Base-by-base conservation (phyloP, 1,140 invertebrate species). In the Neodiprion pinetum region DNA sequence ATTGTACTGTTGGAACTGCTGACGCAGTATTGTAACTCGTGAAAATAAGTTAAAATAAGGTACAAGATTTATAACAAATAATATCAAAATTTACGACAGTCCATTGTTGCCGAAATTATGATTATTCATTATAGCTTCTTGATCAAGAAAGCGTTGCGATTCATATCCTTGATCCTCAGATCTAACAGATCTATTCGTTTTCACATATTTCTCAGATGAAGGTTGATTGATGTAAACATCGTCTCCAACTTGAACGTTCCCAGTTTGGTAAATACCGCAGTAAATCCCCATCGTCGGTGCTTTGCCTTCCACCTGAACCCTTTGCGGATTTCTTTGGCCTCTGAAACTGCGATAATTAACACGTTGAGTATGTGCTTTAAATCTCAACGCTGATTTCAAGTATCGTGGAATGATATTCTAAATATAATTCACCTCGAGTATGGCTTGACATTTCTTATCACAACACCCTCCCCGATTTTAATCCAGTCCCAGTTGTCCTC, bases 401-500 rank as follows among this genome's bases (percentile, higher is more conserved):
- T 53, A 67, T 67, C 14, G 11, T 67, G 61, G 67, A 50, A 61
- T 75, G 67, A n/a, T 9, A 50, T 67, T 40, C 11, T 21, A 70
- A 67, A 23, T 65, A 71, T 53, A 40, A 40, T 40, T 40, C 76
- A 89, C 87, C 88, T 86, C 0, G 84, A 80, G 71, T 88, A 89
- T 0, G 84, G 83, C 73, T 88, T 89, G 17, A 88, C 78, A 71
- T 86, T 84, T 70, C 85, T 77, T 14, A 89, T 82, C 1, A 89
- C 74, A 11, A 74, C 84, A 1, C 69, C 70, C 17, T 85, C 76
- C 0, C 89, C 89, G 17, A 90, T 86, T 79, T 84, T 87, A 28
- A 90, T 84, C 83, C 87, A 90, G n/a, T 87, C 84, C 89, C 89
- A 90, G 11, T 85, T 75, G 73, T 90, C 89, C 77, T 91, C 90